Conservation (phyloP, 2,113 vertebrate species). For the Ia io region DNA sequence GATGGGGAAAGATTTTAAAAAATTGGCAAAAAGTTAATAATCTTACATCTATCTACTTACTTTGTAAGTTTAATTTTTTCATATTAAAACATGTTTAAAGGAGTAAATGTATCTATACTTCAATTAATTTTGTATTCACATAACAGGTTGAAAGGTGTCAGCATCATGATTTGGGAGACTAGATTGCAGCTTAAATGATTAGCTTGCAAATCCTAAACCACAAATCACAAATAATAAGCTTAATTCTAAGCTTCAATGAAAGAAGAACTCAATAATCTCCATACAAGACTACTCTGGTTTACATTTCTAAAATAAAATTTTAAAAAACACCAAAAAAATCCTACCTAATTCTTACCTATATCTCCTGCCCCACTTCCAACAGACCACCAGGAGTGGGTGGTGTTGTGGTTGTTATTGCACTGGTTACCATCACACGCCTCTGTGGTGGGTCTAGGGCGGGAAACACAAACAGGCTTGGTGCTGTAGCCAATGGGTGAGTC, state of each 20-base stretch:
- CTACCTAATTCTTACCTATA: neutral
- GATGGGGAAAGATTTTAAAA: neutral
- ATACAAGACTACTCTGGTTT: neutral
- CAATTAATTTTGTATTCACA: neutral
- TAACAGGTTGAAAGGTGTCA: neutral
- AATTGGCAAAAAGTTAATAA: neutral
- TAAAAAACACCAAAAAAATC: neutral
- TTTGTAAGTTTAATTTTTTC: neutral
- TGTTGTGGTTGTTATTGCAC: neutral
- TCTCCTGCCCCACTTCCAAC: neutral
- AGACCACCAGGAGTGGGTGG: neutral
- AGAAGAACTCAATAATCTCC: neutral
- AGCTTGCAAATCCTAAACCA: neutral
- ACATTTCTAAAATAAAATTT: neutral
- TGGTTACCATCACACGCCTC: too few species aligned
- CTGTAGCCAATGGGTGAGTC: fast-evolving
- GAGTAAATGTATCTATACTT: neutral
- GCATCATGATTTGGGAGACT: neutral
- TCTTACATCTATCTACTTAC: neutral
- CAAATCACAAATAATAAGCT: neutral
- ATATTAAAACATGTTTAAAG: neutral
- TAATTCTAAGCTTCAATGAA: neutral
- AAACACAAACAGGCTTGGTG: neutral
- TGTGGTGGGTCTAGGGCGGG: fast-evolving
- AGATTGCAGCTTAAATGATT: neutral